A percentile compares a stretch with the other conserved stretches of the same genome.
Evolutionary conservation across 2,888 invertebrate species (phyloP).

Genomic region (Plebejus argus): DNA sequence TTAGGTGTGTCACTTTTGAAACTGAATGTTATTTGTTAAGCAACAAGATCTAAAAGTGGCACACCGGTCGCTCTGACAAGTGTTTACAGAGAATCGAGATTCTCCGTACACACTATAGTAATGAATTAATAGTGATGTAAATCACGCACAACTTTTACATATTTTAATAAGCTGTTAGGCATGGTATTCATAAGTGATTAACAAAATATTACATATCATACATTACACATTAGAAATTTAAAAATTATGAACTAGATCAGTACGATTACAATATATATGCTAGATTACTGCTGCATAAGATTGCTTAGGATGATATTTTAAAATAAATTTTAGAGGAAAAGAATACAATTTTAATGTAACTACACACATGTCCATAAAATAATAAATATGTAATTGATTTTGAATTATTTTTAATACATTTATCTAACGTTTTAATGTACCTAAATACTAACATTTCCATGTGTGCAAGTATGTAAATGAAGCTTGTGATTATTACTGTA

Average conservation of each 20-base stretch:
- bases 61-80: background rate
- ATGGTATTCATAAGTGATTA: constrained; percentile 4
- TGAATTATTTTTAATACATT: background rate
- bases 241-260: constrained; percentile 13
- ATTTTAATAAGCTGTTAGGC: background rate
- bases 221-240: background rate
- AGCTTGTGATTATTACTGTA: constrained; percentile 15
- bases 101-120: background rate
- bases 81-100: background rate
- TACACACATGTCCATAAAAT: background rate
- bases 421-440: background rate
- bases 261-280: constrained; percentile 13
- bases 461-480: background rate
- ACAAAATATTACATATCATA: background rate
- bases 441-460: constrained; percentile 12
- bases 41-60: background rate
- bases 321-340: background rate
- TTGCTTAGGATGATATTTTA: background rate
- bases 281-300: background rate
- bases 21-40: background rate
- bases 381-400: background rate
- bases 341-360: background rate
- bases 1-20: background rate
- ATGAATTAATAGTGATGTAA: background rate
- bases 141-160: background rate